phyloP scores from a whole-genome alignment of 64 coral and sea anemone species.

The Actinia tenebrosa region DNA sequence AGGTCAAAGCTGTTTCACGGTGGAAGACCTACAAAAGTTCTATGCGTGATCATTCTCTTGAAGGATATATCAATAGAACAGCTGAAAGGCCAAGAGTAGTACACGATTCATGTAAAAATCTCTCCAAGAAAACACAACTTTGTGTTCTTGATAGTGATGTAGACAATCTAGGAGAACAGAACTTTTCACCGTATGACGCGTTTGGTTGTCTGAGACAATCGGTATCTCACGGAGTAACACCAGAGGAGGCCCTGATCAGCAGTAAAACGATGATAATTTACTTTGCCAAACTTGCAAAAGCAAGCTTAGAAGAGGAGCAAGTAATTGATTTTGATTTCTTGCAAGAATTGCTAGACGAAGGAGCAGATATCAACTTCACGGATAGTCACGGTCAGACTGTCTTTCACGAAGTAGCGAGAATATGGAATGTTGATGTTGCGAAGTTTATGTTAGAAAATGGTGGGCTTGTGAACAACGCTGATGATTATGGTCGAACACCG shows the following conservation, averaged over 20 bases:
- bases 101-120: not conserved
- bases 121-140: not conserved
- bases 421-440: conserved; percentile 93
- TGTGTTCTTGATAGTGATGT: conserved; percentile 88
- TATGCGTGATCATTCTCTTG: conserved; percentile 21
- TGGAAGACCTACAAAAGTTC: conserved; percentile 43
- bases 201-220: conserved; percentile 57
- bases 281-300: conserved; percentile 85
- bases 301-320: conserved; percentile 45
- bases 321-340: conserved; percentile 89
- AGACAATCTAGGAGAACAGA: conserved; percentile 57
- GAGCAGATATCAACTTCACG: conserved; percentile 88
- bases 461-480: conserved; percentile 70
- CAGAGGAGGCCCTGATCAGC: conserved; percentile 23
- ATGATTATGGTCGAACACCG: conserved; percentile 76
- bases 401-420: conserved; percentile 89
- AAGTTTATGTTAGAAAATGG: conserved; percentile 90
- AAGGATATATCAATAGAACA: not conserved
- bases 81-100: not conserved
- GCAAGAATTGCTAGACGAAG: conserved; percentile 44
- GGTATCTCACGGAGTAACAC: conserved; percentile 31
- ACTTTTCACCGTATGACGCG: conserved; percentile 46
- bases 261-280: conserved; percentile 93
- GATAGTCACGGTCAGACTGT: conserved; percentile 86
- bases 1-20: conserved; percentile 27